Percentiles rank a stretch among this genome's conserved stretches.
Evolutionary conservation across 2,888 invertebrate genomes (phyloP).

Genomic region (Drosophila limbata): DNA sequence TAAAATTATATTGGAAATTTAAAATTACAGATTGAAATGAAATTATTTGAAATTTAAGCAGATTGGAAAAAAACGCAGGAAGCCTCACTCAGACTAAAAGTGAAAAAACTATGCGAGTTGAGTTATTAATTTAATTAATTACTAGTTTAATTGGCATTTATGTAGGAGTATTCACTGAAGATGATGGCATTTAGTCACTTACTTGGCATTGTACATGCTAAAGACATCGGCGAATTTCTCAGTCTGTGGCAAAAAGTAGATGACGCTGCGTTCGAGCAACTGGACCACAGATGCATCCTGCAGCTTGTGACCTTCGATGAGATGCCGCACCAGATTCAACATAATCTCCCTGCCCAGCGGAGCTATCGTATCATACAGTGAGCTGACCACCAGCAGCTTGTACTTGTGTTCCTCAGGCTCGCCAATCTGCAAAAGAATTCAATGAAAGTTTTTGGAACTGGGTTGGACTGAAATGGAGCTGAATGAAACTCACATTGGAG

Average conservation of each 20-base stretch:
- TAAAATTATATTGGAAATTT: no score
- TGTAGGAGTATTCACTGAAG: no score
- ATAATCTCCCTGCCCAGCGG: conserved; percentile 94
- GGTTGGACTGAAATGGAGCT: background rate
- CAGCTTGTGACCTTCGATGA: conserved; percentile 89
- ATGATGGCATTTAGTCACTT: conserved; percentile 31
- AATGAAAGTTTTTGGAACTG: background rate
- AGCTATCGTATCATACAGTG: conserved; percentile 91
- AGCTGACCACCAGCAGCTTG: conserved; percentile 93
- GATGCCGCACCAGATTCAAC: conserved; percentile 92
- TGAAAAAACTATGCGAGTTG: no score
- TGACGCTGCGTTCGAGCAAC: conserved; percentile 90
- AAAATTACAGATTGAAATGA: no score
- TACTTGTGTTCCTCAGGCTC: conserved; percentile 92
- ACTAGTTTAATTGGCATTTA: no score
- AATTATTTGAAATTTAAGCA: no score
- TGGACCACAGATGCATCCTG: conserved; percentile 89
- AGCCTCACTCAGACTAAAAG: no score
- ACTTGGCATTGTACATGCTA: conserved; percentile 80
- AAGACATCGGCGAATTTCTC: conserved; percentile 78
- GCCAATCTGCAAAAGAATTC: conserved; percentile 87
- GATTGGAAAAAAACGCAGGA: no score
- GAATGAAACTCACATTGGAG: conserved; percentile 87
- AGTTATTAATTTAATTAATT: no score
- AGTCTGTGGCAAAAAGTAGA: conserved; percentile 91